phyloP scores from a whole-genome alignment of 2,113 vertebrate genomes.

The Brachypodius melanocephalos region DNA sequence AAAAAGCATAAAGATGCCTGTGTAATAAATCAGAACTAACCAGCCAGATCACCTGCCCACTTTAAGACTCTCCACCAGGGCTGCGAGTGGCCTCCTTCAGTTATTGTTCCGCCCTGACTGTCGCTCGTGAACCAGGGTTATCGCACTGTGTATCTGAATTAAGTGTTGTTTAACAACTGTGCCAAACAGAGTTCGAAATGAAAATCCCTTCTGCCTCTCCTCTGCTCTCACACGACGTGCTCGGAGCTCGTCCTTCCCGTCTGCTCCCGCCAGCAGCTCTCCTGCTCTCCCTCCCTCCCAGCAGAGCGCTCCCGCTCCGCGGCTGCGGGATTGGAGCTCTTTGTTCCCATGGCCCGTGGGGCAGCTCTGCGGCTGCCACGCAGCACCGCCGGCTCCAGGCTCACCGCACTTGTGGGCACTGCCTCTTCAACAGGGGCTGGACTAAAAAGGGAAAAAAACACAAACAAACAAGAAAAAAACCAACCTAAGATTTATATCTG shows the following conservation, averaged over 20 bases:
- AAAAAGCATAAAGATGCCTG: slow-evolving; percentile 26
- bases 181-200: background rate
- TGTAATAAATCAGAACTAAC: slow-evolving; percentile 37
- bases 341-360: slow-evolving; percentile 16
- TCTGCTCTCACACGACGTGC: background rate
- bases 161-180: background rate
- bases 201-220: background rate
- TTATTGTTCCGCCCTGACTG: background rate
- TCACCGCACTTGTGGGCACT: background rate
- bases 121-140: background rate
- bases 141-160: background rate
- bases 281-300: background rate
- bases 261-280: background rate
- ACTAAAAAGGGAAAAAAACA: background rate
- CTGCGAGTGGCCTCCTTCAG: background rate
- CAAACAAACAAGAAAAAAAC: too few species aligned
- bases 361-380: background rate
- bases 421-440: background rate
- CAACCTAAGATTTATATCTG: background rate
- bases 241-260: background rate
- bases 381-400: background rate
- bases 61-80: background rate
- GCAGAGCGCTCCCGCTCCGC: background rate
- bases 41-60: background rate
- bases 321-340: slow-evolving; percentile 8